Conservation (phyloP, 2,113 vertebrate species). For the Colossoma macropomum region DNA sequence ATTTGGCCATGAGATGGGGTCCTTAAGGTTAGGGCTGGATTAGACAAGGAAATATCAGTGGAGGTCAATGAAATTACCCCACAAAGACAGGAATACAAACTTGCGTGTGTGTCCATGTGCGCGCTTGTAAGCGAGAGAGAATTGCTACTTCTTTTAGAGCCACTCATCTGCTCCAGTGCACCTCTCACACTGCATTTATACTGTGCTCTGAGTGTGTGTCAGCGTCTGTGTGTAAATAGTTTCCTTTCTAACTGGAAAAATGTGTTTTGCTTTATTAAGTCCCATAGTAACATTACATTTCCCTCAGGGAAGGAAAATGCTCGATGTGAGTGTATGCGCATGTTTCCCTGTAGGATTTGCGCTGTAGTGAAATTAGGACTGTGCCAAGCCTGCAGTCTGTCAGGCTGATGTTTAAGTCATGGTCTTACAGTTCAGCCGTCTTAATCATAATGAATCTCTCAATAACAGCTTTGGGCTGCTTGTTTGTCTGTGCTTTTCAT, state of each 20-base stretch:
- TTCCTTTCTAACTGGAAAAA: background rate
- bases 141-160: constrained; percentile 25
- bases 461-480: background rate
- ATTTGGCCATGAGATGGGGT: too few relatives aligned
- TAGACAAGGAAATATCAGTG: background rate
- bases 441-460: constrained; percentile 9
- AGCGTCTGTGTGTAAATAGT: background rate
- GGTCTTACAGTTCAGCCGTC: background rate
- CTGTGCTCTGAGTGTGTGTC: constrained; percentile 13
- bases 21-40: background rate
- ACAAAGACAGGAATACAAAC: background rate
- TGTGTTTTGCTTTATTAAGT: constrained; percentile 25
- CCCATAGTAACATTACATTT: constrained; percentile 7
- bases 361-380: background rate
- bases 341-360: background rate
- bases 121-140: background rate
- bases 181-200: constrained; percentile 36
- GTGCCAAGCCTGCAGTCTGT: constrained; percentile 11
- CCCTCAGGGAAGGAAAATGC: background rate
- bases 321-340: constrained; percentile 29
- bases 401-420: background rate
- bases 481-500: background rate
- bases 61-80: background rate
- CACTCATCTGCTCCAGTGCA: constrained; percentile 36
- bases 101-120: background rate